Conservation (phyloP, 2,113 vertebrate species). For the Cyprinodon tularosa region DNA sequence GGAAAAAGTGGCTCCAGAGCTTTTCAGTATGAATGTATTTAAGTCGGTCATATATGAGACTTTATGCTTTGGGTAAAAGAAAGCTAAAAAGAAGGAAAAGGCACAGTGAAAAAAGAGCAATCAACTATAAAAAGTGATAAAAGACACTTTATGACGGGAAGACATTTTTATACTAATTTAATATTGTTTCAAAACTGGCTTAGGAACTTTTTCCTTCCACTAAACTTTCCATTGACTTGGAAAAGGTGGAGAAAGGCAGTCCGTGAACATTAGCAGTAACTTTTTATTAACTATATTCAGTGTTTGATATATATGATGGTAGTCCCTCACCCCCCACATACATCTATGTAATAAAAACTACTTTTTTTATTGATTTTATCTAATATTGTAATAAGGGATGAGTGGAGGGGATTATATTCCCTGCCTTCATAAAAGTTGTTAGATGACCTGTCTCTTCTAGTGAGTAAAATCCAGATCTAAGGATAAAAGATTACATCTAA, state of each 20-base stretch:
- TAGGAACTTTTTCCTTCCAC: not conserved
- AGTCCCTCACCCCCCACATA: not conserved
- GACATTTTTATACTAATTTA: not conserved
- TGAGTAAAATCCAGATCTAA: constrained; percentile 33
- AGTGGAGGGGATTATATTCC: not conserved
- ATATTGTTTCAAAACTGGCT: too few species aligned
- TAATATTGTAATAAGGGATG: not conserved
- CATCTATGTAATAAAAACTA: not conserved
- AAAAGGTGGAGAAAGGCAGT: not conserved
- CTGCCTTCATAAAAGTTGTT: not conserved
- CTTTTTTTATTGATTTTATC: not conserved
- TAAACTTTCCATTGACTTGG: not conserved
- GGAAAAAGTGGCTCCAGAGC: not conserved
- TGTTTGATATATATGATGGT: not conserved
- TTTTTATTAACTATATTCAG: not conserved
- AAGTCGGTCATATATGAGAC: not conserved
- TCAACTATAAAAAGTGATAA: not conserved
- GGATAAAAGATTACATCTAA: constrained; percentile 36
- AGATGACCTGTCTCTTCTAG: constrained; percentile 14
- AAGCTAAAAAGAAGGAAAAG: too few species aligned
- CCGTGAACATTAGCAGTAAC: not conserved
- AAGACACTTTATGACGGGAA: not conserved
- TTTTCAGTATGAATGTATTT: constrained; percentile 22
- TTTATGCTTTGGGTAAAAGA: not conserved
- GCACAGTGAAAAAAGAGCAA: not conserved